A percentile compares a stretch with the other conserved stretches of the same genome.
phyloP scores from a whole-genome alignment of 2,888 invertebrate genomes.

The Bombyx huttoni region DNA sequence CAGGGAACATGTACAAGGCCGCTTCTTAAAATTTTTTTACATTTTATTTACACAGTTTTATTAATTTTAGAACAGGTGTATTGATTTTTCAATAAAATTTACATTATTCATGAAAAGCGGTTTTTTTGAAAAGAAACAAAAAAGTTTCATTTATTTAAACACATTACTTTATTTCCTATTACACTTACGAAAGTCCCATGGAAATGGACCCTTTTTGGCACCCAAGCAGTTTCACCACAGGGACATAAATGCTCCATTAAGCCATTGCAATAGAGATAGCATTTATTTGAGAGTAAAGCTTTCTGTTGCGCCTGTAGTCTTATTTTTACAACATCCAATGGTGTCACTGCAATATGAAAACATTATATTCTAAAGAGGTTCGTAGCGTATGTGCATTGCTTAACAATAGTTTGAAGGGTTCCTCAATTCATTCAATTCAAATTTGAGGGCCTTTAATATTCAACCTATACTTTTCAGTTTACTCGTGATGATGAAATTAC shows the following conservation, averaged over 20 bases:
- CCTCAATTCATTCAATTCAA: no score
- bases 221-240: conserved; percentile 79
- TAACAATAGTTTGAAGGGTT: no score
- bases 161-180: neutral
- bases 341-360: conserved; percentile 83
- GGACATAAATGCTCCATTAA: conserved; percentile 98
- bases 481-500: no score
- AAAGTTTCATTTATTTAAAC: neutral
- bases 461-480: no score
- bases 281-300: conserved; percentile 83
- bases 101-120: no score
- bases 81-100: no score
- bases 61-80: no score
- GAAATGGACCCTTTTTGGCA: conserved; percentile 78
- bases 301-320: conserved; percentile 96
- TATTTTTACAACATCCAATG: conserved; percentile 99
- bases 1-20: no score
- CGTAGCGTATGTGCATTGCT: neutral
- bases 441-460: no score
- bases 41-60: no score
- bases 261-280: conserved; percentile 97
- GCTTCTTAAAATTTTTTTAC: no score
- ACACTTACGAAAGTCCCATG: conserved; percentile 79
- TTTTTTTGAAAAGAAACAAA: no score
- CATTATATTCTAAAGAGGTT: neutral